phyloP scores from a whole-genome alignment of 1,140 invertebrate genomes.

The Neodiprion virginianus region DNA sequence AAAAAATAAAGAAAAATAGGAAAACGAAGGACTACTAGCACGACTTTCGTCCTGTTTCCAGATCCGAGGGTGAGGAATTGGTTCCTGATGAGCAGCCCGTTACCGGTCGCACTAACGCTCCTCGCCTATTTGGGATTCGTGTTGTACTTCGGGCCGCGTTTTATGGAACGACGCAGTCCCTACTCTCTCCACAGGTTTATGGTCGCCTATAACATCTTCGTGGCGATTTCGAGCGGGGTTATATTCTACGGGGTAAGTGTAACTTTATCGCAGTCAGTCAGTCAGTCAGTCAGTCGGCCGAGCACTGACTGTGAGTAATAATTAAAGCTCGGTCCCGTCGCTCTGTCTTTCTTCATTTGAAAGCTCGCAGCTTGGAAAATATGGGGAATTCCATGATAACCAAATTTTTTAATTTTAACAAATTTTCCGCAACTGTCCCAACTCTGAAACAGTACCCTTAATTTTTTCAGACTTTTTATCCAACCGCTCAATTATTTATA shows the following conservation, averaged over 20 bases:
- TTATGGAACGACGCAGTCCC: slow-evolving; percentile 68
- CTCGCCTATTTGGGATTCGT: slow-evolving; percentile 65
- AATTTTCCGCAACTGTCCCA: no score
- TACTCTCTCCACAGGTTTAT: slow-evolving; percentile 65
- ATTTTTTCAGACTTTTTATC: slow-evolving; percentile 16
- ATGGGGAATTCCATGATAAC: neutral
- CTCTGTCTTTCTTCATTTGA: no score
- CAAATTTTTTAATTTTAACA: neutral
- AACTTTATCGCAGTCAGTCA: neutral
- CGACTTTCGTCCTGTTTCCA: slow-evolving; percentile 61
- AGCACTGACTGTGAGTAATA: no score
- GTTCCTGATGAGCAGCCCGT: slow-evolving; percentile 70
- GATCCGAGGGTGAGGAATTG: slow-evolving; percentile 83
- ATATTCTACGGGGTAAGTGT: slow-evolving; percentile 61
- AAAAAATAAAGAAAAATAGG: neutral
- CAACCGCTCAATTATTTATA: no score
- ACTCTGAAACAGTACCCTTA: neutral
- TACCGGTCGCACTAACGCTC: slow-evolving; percentile 63
- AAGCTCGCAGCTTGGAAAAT: no score
- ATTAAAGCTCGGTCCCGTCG: no score
- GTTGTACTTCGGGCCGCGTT: slow-evolving; percentile 66
- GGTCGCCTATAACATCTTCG: slow-evolving; percentile 65
- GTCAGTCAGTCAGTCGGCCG: no score
- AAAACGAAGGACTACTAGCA: neutral
- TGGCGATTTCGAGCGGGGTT: slow-evolving; percentile 59